Evolutionary conservation across 64 coral and sea anemone species (phyloP), one percentile per base, ranked within the genome.

Genomic region (Stylophora pistillata): DNA sequence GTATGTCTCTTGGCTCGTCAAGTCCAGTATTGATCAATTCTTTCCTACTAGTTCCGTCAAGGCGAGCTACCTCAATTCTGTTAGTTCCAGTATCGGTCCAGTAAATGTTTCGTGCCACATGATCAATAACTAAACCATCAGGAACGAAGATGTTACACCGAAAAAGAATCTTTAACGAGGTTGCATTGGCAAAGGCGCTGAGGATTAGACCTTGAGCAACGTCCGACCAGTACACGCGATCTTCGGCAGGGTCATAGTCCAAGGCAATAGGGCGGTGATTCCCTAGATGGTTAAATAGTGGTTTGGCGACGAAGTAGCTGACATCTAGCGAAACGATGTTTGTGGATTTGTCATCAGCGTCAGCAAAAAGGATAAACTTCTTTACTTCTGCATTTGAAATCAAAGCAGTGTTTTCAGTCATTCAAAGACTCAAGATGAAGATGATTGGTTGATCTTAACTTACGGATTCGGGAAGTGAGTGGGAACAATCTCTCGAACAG

Each of bases 141-240:
- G 93, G 83, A 7, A 13, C 75, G 7, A 75, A 13, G 11, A 95
- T 30, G 32, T 79, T 86, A 2, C 84, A 74, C 2, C 77, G 74
- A 7, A 87, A 31, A 25, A 95, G 20, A 79, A 88, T 85, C 58
- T 91, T 30, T 1, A 74, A 9, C 12, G 69, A 65, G 18, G 88
- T 76, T 53, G 74, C 93, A 60, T 95, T 89, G 47, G 91, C 34
- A 55, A 54, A 87, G 58, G 88, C 84, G 53, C 88, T 86, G 1
- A 53, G 54, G 0, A 95, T 91, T 29, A 70, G 72, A 61, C 79
- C 81, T 17, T 57, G 55, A 26, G 65, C 86, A 41, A 88, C 69
- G 53, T 95, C 93, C 31, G 88, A 87, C 93, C 93, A 95, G 53
- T 91, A 95, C 32, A 95, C 81, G 37, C 77, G 62, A 58, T 65